Evolutionary conservation across 2,797 vertebrate species (phyloP).

Genomic region (Melanotaenia maccullochi): DNA sequence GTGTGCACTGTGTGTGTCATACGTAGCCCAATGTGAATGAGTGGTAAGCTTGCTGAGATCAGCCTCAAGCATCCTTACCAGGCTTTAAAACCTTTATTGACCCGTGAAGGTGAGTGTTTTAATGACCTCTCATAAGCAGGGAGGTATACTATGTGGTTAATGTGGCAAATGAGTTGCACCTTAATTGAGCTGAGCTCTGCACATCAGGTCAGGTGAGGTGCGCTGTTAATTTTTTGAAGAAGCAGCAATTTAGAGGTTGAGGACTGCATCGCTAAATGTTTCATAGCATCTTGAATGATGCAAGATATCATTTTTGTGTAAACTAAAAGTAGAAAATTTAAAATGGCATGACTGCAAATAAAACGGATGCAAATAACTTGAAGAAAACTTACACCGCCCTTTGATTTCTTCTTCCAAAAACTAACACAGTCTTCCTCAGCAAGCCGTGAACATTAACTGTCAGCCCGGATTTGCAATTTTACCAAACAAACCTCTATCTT

Average conservation of each 20-base stretch:
- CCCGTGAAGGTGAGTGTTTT: conserved; percentile 80
- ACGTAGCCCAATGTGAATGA: conserved; percentile 10
- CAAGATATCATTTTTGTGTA: conserved; percentile 8
- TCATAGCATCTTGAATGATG: conserved; percentile 9
- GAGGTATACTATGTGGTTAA: conserved; percentile 65
- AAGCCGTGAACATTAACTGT: conserved; percentile 62
- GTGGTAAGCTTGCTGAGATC: conserved; percentile 37
- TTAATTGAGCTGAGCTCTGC: conserved; percentile 75
- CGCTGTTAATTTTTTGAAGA: conserved; percentile 38
- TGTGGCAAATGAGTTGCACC: conserved; percentile 73
- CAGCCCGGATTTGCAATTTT: conserved; percentile 61
- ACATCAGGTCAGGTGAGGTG: conserved; percentile 59
- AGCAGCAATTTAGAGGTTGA: conserved; percentile 31
- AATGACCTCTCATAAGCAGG: conserved; percentile 70
- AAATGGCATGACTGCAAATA: conserved; percentile 21
- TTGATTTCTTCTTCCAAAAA: conserved; percentile 52
- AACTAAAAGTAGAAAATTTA: conserved; percentile 1
- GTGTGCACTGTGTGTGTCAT: conserved; percentile 36
- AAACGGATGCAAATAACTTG: conserved; percentile 43
- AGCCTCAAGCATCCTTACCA: conserved; percentile 37
- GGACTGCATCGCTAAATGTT: conserved; percentile 16
- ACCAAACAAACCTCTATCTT: conserved; percentile 63
- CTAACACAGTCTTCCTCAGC: conserved; percentile 42
- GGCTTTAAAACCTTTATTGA: conserved; percentile 69
- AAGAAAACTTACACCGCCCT: conserved; percentile 38